Base-by-base conservation (phyloP, 2,797 vertebrate species). In the Micromesistius poutassou region DNA sequence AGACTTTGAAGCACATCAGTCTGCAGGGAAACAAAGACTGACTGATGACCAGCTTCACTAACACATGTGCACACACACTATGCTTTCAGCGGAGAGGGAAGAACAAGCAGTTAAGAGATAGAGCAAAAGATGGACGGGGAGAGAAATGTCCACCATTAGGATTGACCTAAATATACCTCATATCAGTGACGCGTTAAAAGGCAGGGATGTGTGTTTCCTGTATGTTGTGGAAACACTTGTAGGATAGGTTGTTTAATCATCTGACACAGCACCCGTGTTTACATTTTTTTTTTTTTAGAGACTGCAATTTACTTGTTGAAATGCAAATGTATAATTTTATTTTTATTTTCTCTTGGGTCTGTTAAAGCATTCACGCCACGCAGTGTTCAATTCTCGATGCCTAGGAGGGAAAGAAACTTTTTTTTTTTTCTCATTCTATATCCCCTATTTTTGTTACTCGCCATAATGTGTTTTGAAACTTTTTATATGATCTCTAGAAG, bases 211-310 rank as follows among this genome's bases (percentile, higher is more conserved):
- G 88, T 87, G 84, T 94, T 94, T 93, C 91, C 89, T 94, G 90
- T 93, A 95, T 96, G 95, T 97, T 96, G 96, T 96, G 95, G 94
- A 96, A 95, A 97, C 96, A 95, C 90, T 92, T 94, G 92, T 95
- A 94, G 93, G 91, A 90, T 93, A 93, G 94, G 94, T 96, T 96
- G 96, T 97, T 95, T 95, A 95, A 96, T 95, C 95, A 94, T 96
- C 94, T 95, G 95, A 96, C 95, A 95, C 95, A 95, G 95, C 94
- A 94, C 94, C 96, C 94, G 95, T 96, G 95, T 97, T 96, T 94
- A 94, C 95, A 93, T 90, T 90, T 19, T 55, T 22, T 55, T 4
- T 91, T 46, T 46, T 46, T 14, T 14, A 89, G 89, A 91, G 88
- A 82, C 78, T 90, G 91, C 87, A 91, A 92, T 91, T 90, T 89